Conservation (phyloP, 2,888 invertebrate species). For the Merodon equestris region DNA sequence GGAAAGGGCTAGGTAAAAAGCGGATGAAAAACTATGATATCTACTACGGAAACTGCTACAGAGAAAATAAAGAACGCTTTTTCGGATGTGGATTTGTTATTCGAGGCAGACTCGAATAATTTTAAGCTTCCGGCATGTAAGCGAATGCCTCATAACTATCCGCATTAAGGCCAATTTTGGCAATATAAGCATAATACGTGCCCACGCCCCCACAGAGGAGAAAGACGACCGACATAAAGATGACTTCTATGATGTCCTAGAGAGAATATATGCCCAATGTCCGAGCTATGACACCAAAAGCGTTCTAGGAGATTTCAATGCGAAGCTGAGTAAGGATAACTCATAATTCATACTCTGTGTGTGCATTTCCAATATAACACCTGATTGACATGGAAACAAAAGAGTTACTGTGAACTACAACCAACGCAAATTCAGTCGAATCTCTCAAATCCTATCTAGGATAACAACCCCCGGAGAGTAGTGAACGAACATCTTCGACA, state of each 20-base stretch:
- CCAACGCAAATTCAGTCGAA: too few relatives aligned
- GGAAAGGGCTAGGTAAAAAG: neutral
- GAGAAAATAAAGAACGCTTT: too few relatives aligned
- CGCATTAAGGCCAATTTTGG: neutral
- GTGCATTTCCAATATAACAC: too few relatives aligned
- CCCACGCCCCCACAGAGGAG: conserved; percentile 3
- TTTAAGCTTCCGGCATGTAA: neutral
- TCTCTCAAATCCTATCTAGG: too few relatives aligned
- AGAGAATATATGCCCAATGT: neutral
- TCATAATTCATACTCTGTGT: too few relatives aligned
- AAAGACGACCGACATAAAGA: neutral
- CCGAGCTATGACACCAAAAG: conserved; percentile 1
- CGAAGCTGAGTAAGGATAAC: neutral
- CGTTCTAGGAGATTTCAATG: conserved; percentile 4
- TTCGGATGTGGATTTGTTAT: conserved; percentile 1
- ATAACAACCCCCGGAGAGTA: too few relatives aligned
- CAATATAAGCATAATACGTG: neutral
- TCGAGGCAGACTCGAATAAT: neutral
- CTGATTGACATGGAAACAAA: too few relatives aligned
- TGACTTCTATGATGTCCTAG: neutral
- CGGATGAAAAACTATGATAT: conserved; percentile 1
- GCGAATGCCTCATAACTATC: neutral
- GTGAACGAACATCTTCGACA: too few relatives aligned
- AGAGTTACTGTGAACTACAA: too few relatives aligned
- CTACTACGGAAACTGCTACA: conserved; percentile 1